Percentiles rank a stretch among this genome's conserved stretches.
phyloP scores from a whole-genome alignment of 2,797 vertebrate species.

The Pterois miles region DNA sequence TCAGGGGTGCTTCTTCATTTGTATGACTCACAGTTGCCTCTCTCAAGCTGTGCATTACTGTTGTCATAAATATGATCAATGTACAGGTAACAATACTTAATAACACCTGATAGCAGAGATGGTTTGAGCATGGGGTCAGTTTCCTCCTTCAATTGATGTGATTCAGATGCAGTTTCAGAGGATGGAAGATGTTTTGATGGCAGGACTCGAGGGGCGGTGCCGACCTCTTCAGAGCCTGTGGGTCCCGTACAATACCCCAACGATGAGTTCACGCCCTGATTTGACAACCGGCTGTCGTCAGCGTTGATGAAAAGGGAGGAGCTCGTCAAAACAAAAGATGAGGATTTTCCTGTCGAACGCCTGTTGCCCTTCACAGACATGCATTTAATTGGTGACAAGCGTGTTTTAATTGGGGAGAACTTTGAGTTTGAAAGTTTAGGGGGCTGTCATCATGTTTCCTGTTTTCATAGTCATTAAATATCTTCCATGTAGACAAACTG shows the following conservation, averaged over 20 bases:
- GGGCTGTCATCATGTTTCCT: slow-evolving; percentile 21
- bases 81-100: neutral
- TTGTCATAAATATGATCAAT: neutral
- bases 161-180: neutral
- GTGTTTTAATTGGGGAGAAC: slow-evolving; percentile 44
- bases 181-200: slow-evolving; percentile 1
- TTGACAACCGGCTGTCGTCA: slow-evolving; percentile 37
- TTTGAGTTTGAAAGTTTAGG: slow-evolving; percentile 23
- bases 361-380: slow-evolving; percentile 57
- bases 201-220: slow-evolving; percentile 11
- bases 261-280: slow-evolving; percentile 31
- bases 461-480: neutral
- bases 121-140: neutral
- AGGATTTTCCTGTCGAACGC: slow-evolving; percentile 69
- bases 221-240: slow-evolving; percentile 16
- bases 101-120: neutral
- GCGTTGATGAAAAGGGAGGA: slow-evolving; percentile 45
- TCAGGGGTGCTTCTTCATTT: slow-evolving; percentile 42
- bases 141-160: neutral
- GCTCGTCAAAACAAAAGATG: slow-evolving; percentile 57
- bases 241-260: slow-evolving; percentile 27
- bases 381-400: slow-evolving; percentile 67
- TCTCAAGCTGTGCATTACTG: neutral
- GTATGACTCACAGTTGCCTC: slow-evolving; percentile 70
- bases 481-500: neutral